Conservation (phyloP, 2,888 invertebrate species). For the Notodonta dromedarius region DNA sequence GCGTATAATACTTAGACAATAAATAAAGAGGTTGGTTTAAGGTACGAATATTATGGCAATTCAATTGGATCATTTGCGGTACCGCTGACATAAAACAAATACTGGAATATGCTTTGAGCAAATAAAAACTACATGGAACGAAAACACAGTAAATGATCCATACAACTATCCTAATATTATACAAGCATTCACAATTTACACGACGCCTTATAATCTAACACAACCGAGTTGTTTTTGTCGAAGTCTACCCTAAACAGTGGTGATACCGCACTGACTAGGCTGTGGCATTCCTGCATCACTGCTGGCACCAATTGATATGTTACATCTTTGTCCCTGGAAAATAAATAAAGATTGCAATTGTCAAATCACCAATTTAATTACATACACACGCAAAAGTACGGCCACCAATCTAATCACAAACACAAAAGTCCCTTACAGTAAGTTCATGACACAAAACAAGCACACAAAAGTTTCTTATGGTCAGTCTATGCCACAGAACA, state of each 20-base stretch:
- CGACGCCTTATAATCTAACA: slow-evolving; percentile 45
- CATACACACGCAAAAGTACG: too few species aligned
- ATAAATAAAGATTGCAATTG: neutral
- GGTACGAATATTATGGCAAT: neutral
- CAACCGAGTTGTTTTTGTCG: slow-evolving; percentile 54
- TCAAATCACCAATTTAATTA: too few species aligned
- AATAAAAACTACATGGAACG: neutral
- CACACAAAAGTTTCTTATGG: too few species aligned
- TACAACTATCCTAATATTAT: neutral
- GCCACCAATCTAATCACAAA: too few species aligned
- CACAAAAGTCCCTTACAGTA: too few species aligned
- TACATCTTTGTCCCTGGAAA: slow-evolving; percentile 51
- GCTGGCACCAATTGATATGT: slow-evolving; percentile 50
- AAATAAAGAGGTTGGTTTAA: neutral
- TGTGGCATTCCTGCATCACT: slow-evolving; percentile 47
- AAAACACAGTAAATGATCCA: slow-evolving; percentile 1
- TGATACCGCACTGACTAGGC: slow-evolving; percentile 53
- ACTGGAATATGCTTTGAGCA: neutral
- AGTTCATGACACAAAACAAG: too few species aligned
- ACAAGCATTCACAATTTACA: slow-evolving; percentile 46
- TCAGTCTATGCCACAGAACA: too few species aligned
- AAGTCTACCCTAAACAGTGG: slow-evolving; percentile 57
- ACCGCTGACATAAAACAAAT: neutral
- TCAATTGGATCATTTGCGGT: neutral
- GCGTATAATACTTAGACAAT: too few species aligned